Base-by-base conservation (phyloP, 2,113 vertebrate species). In the Choloepus hoffmanni region DNA sequence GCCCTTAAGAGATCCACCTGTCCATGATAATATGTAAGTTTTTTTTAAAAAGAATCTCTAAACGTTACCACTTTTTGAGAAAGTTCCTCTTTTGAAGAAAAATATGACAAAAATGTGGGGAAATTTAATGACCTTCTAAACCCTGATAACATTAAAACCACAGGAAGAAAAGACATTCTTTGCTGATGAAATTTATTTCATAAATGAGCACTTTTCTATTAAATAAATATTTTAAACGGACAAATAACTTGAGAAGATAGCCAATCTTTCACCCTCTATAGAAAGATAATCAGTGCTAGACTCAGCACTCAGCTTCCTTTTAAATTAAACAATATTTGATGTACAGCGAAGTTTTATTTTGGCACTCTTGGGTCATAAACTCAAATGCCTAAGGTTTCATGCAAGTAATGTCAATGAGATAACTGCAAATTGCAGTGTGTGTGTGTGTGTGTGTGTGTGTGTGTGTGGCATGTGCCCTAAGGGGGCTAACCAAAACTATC, bases 141-240 rank as follows among this genome's bases (percentile, higher is more conserved):
- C 0, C 5, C 73, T 67, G 33, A 72, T 85, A 40, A 4, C 3
- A 21, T 48, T 77, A 88, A 95, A 87, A 85, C 5, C 4, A 48
- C 24, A 83, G 30, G 26, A 23, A 95, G 67, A 85, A 90, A 79
- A 70, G 5, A 40, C 1, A 62, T 94, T 73, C 21, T 58, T 24
- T 43, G 70, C 28, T 68, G 14, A 30, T 90, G 6, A 84, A 90
- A 91, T 90, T 89, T 16, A 53, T n/a, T 86, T 90, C 4, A 58
- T n/a, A 85, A 16, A 45, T 67, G 1, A 1, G 53, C 0, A 58
- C 30, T 63, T 89, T 92, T 89, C 36, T 70, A 43, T 84, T 76
- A 76, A 90, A n/a, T 18, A 53, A 70, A 58, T 87, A 95, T 83
- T 90, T 77, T n/a, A 23, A 95, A 67, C 12, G 16, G 72, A 40